Base-by-base conservation (phyloP, 2,797 vertebrate genomes). In the Bovichtus diacanthus region DNA sequence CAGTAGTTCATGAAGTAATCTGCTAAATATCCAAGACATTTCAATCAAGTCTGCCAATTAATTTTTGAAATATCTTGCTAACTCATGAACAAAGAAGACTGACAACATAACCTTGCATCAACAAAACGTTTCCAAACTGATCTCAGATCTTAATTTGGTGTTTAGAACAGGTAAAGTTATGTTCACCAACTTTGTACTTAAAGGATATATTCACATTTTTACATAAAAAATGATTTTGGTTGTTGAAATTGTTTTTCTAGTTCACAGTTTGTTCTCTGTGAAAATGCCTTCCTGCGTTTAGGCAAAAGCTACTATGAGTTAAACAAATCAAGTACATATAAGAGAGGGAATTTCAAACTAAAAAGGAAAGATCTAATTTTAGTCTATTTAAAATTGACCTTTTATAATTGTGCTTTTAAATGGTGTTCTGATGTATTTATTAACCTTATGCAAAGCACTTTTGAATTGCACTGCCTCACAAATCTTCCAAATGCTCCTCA, bases 171-270 rank as follows among this genome's bases (percentile, higher is more conserved):
- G 15, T 29, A 25, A 4, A 54, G 36, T 3, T 10, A 36, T 3
- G 3, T 2, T 53, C 19, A 47, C 43, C 43, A 44, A 43, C 13
- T 15, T 18, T 15, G 2, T 11, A 46, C 23, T 51, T 51, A 27
- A 16, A 16, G 25, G 50, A 16, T 0, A 9, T 50, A 0, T 53
- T 34, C n/a, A 23, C 0, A 21, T 49, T 3, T 34, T 0, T 19
- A 0, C 16, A 31, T 19, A 34, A 16, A 34, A 54, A 34, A 19
- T 54, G 9, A 54, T 54, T 19, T 34, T 34, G 29, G 29, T 2
- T 39, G 21, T 0, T 23, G 0, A 41, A 49, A 21, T 49, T 49
- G 46, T 21, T 49, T 59, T 13, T 25, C 41, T 6, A 6, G 31
- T 9, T 10, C 21, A 6, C 47, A 47, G 6, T 47, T 4, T 47